A percentile compares a stretch with the other conserved stretches of the same genome.
These are phyloP conservation scores for Lasioglossum baleicum DNA, from an alignment of 1,140 invertebrate genomes.

Conservation along the genomic window DNA sequence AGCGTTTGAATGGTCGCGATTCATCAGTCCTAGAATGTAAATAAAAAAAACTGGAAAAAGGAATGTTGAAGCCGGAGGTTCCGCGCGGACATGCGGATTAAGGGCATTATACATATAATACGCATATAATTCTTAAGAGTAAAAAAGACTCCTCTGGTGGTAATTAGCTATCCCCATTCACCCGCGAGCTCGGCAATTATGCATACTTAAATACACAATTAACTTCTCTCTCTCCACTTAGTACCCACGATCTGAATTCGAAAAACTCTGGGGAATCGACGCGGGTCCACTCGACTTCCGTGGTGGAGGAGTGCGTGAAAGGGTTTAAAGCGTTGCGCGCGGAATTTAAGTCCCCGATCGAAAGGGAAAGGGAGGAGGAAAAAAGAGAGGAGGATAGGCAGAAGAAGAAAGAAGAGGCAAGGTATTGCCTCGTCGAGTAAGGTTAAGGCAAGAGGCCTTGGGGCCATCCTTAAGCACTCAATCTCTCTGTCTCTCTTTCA, in stretches of 20 bases:
- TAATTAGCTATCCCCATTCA: constrained; percentile 47
- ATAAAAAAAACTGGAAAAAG: not conserved
- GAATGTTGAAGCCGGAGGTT: not conserved
- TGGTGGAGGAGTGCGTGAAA: constrained; percentile 40
- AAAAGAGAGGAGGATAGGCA: constrained; percentile 45
- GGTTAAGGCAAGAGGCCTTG: constrained; percentile 52
- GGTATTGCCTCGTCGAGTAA: constrained; percentile 35
- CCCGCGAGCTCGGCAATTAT: constrained; percentile 29
- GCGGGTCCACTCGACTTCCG: constrained; percentile 43
- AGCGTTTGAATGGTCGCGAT: not conserved
- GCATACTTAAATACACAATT: constrained; percentile 50
- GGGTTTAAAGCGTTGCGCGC: constrained; percentile 40
- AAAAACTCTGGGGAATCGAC: constrained; percentile 41
- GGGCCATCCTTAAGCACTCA: constrained; percentile 50
- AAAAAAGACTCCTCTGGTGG: constrained; percentile 17
- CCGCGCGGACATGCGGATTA: not conserved
- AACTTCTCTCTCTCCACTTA: constrained; percentile 34
- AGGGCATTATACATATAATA: constrained; percentile 24
- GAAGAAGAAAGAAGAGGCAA: constrained; percentile 45
- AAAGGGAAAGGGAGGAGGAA: constrained; percentile 42
- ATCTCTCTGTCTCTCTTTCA: constrained; percentile 15
- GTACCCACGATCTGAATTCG: constrained; percentile 33
- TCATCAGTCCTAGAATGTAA: not conserved
- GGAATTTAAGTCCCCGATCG: constrained; percentile 45
- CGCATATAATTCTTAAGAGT: constrained; percentile 31